Percentiles rank a stretch among this genome's conserved stretches.
Evolutionary conservation across 53 echinoderm and acorn worm genomes (phyloP).

Genomic region (Apostichopus leukothele): DNA sequence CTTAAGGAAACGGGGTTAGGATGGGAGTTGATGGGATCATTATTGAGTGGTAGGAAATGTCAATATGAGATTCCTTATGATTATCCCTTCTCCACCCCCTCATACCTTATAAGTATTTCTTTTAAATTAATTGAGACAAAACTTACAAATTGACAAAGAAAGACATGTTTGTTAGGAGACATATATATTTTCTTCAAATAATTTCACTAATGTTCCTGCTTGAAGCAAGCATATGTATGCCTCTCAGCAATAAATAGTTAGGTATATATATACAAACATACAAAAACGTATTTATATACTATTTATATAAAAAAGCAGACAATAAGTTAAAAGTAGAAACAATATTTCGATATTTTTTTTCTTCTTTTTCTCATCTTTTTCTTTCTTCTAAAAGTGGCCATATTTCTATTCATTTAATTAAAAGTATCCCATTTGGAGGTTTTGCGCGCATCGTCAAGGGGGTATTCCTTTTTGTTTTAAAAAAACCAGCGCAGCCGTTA

Average conservation of each 20-base stretch:
- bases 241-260: conserved; percentile 32
- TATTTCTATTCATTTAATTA: background rate
- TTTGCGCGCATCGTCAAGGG: background rate
- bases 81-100: no score
- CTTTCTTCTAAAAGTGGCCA: background rate
- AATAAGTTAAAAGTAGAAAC: conserved; percentile 38
- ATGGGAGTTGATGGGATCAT: no score
- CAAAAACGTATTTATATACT: conserved; percentile 27
- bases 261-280: conserved; percentile 15
- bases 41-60: no score
- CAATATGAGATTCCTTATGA: no score
- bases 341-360: conserved; percentile 17
- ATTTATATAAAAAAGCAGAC: conserved; percentile 34
- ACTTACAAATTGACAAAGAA: no score
- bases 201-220: background rate
- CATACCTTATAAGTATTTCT: no score
- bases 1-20: no score
- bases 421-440: background rate
- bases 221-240: background rate
- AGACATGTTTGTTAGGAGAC: background rate
- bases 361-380: background rate
- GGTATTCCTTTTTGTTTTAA: background rate
- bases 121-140: no score
- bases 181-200: background rate
- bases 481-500: no score